Conservation (phyloP, 2,797 vertebrate genomes). For the Catharus ustulatus region DNA sequence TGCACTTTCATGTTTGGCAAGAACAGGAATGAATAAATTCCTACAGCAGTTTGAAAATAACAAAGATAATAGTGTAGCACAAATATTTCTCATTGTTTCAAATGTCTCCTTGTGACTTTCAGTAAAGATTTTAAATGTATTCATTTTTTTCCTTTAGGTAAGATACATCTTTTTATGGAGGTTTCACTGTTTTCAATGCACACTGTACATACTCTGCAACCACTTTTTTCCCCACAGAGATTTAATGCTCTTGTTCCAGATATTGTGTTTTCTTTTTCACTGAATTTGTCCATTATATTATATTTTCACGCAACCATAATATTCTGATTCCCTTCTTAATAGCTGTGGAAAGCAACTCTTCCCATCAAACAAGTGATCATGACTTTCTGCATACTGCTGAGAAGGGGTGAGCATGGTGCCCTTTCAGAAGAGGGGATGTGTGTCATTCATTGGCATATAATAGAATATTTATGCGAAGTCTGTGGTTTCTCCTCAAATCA, state of each 20-base stretch:
- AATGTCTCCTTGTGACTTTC: not conserved
- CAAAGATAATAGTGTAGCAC: not conserved
- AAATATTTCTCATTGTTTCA: not conserved
- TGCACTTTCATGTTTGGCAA: not conserved
- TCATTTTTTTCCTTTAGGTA: not conserved
- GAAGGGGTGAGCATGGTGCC: not conserved
- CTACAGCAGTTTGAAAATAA: not conserved
- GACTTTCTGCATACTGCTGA: not conserved
- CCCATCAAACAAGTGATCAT: not conserved
- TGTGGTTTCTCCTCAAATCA: not conserved
- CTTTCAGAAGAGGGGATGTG: not conserved
- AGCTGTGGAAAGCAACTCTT: not conserved
- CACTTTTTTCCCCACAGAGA: not conserved
- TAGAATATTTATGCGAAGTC: not conserved
- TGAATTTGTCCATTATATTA: not conserved
- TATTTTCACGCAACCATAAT: not conserved
- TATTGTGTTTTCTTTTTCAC: not conserved
- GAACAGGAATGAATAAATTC: not conserved
- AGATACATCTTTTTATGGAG: not conserved
- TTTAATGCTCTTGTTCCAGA: not conserved
- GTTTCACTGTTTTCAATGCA: not conserved
- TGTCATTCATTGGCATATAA: not conserved
- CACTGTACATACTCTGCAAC: not conserved
- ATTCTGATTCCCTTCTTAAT: not conserved
- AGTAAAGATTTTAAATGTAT: not conserved